Conservation (phyloP, 2,797 vertebrate species). For the Chrosomus eos region DNA sequence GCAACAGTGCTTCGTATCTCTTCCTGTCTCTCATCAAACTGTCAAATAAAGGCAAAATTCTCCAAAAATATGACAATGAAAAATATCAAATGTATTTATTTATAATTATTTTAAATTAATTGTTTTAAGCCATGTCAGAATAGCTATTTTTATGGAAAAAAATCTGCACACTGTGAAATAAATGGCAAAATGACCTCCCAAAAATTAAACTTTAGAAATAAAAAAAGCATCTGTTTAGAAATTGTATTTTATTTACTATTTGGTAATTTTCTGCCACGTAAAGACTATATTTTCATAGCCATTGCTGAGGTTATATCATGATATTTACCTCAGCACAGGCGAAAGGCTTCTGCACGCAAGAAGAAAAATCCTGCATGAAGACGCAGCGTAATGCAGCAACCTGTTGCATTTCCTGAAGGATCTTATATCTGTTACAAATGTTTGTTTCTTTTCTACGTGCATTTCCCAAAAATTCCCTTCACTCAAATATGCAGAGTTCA, state of each 20-base stretch:
- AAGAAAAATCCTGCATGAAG: too few relatives aligned
- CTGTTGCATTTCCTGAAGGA: too few relatives aligned
- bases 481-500: too few relatives aligned
- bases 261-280: neutral
- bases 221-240: neutral
- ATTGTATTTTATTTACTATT: neutral
- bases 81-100: neutral
- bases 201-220: neutral
- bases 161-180: too few relatives aligned
- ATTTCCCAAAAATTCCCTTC: too few relatives aligned
- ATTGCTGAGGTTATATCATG: too few relatives aligned
- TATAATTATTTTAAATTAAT: neutral
- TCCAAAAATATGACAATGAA: neutral
- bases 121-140: neutral
- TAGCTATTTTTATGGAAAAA: neutral
- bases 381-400: too few relatives aligned
- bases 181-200: too few relatives aligned
- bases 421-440: too few relatives aligned
- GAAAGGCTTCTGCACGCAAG: too few relatives aligned
- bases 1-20: neutral
- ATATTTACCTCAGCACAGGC: too few relatives aligned
- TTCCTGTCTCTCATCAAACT: neutral
- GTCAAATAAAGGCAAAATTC: slow-evolving; percentile 1
- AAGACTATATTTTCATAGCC: neutral
- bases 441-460: too few relatives aligned